A percentile compares a stretch with the other conserved stretches of the same genome.
Conservation (phyloP, 2,888 invertebrate genomes). For the Mesodorylaimus sp. region DNA sequence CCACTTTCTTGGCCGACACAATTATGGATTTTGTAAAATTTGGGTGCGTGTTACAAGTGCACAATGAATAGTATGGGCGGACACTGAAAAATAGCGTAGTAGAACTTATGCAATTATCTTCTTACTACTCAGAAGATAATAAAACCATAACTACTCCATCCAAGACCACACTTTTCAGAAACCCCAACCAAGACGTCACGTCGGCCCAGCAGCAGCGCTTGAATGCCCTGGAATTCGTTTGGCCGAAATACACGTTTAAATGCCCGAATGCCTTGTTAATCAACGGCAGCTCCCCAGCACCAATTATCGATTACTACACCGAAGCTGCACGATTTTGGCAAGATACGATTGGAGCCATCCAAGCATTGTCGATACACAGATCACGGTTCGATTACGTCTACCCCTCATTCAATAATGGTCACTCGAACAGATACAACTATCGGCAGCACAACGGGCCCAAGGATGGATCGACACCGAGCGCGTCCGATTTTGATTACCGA, state of each 20-base stretch:
- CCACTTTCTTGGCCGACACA: background rate
- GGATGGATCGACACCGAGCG: too few species aligned
- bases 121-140: background rate
- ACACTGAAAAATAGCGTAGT: too few species aligned
- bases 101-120: too few species aligned
- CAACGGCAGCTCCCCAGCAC: background rate
- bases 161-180: background rate
- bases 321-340: slow-evolving; percentile 3
- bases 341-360: background rate
- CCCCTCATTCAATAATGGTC: too few species aligned
- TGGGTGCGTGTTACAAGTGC: too few species aligned
- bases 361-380: background rate
- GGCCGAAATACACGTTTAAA: background rate
- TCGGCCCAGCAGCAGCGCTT: too few species aligned
- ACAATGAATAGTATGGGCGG: too few species aligned
- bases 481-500: too few species aligned
- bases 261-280: background rate
- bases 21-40: background rate
- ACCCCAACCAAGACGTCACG: background rate
- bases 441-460: too few species aligned
- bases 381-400: too few species aligned
- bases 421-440: too few species aligned
- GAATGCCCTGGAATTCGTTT: background rate
- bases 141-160: background rate
- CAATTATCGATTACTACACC: background rate